Evolutionary conservation across 2,888 invertebrate species (phyloP).

Genomic region (Nasonovia ribisnigri): DNA sequence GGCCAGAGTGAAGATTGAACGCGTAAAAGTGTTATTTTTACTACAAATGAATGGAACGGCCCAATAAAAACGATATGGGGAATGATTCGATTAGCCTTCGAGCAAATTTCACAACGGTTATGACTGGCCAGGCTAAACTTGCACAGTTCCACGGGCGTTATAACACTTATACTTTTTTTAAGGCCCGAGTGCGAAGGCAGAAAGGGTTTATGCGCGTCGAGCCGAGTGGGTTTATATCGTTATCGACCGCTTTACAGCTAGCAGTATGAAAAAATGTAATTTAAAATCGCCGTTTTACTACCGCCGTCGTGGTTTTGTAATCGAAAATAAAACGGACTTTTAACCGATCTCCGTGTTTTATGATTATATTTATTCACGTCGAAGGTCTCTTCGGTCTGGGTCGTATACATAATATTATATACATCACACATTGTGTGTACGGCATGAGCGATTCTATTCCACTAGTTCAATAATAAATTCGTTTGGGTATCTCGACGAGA

Average conservation of each 20-base stretch:
- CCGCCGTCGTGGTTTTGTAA: background rate
- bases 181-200: background rate
- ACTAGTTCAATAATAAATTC: background rate
- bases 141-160: background rate
- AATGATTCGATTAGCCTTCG: slow-evolving; percentile 36
- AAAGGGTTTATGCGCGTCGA: background rate
- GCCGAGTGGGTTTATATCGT: background rate
- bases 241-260: background rate
- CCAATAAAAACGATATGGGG: slow-evolving; percentile 23
- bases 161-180: slow-evolving; percentile 21
- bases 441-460: background rate
- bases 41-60: slow-evolving; percentile 10
- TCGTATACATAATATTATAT: background rate
- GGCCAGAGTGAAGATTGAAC: slow-evolving; percentile 17
- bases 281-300: slow-evolving; percentile 51
- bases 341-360: slow-evolving; percentile 28
- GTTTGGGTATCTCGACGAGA: background rate
- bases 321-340: slow-evolving; percentile 44
- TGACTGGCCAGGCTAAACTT: background rate
- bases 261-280: slow-evolving; percentile 38
- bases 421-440: background rate
- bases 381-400: background rate
- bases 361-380: slow-evolving; percentile 35
- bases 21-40: slow-evolving; percentile 44
- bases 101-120: slow-evolving; percentile 24